These are phyloP conservation scores for Pseudomugil gertrudae DNA, from an alignment of 2,797 vertebrate genomes.

Conservation along the genomic window DNA sequence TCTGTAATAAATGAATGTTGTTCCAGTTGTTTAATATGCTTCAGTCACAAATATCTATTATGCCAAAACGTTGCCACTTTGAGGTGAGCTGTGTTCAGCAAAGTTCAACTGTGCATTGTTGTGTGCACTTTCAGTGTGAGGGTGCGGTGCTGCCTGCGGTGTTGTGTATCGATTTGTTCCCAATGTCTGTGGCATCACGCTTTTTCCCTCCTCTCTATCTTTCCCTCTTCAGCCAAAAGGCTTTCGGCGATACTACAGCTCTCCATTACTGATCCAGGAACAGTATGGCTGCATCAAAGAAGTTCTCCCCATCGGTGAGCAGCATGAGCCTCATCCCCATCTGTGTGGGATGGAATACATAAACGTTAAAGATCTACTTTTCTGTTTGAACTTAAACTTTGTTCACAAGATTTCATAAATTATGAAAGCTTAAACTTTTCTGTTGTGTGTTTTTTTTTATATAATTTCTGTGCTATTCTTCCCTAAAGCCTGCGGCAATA, in stretches of 20 bases:
- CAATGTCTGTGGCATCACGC: constrained; percentile 28
- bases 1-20: too few species aligned
- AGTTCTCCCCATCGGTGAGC: constrained; percentile 98
- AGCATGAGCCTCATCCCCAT: constrained; percentile 7
- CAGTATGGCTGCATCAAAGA: constrained; percentile 99
- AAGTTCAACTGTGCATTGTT: not conserved
- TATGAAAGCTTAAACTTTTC: constrained; percentile 16
- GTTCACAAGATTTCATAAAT: constrained; percentile 12
- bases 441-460: constrained; percentile 21
- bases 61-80: constrained; percentile 3
- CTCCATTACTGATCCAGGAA: constrained; percentile 96
- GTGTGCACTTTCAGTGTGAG: constrained; percentile 17
- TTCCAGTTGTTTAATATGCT: not conserved
- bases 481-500: constrained; percentile 92
- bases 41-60: not conserved
- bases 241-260: constrained; percentile 97
- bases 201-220: constrained; percentile 17
- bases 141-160: constrained; percentile 10
- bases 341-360: not conserved
- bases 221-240: constrained; percentile 91
- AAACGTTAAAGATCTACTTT: constrained; percentile 1
- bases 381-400: constrained; percentile 13
- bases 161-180: constrained; percentile 31
- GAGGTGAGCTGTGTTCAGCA: constrained; percentile 9
- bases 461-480: constrained; percentile 13